phyloP scores from a whole-genome alignment of 2,888 invertebrate species.

The Anarsia innoxiella region DNA sequence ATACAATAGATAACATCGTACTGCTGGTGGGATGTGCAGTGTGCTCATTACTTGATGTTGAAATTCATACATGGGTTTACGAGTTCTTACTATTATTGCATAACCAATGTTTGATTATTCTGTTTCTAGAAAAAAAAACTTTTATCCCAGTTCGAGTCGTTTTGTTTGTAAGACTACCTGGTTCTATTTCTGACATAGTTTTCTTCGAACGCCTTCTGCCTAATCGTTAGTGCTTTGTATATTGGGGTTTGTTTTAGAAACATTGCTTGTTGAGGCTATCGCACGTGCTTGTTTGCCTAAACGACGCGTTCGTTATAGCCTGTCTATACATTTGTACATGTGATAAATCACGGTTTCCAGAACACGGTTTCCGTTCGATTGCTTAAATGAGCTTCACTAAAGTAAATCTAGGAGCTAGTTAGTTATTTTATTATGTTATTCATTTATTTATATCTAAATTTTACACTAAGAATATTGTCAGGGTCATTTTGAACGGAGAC shows the following conservation, averaged over 20 bases:
- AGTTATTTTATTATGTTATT: no score
- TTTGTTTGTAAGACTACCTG: no score
- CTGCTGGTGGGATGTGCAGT: slow-evolving; percentile 14
- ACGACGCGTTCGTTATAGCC: slow-evolving; percentile 37
- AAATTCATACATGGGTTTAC: slow-evolving; percentile 5
- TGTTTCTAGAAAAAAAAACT: no score
- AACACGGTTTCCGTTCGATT: neutral
- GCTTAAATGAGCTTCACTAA: no score
- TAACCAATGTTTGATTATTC: no score
- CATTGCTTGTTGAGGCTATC: slow-evolving; percentile 45
- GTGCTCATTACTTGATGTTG: slow-evolving; percentile 11
- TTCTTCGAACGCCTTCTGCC: slow-evolving; percentile 35
- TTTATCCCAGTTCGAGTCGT: no score
- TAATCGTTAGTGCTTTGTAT: slow-evolving; percentile 39
- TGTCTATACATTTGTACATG: slow-evolving; percentile 25
- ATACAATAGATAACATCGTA: slow-evolving; percentile 17
- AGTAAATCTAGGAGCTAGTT: no score
- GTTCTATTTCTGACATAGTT: slow-evolving; percentile 32
- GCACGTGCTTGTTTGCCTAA: slow-evolving; percentile 65
- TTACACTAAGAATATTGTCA: no score
- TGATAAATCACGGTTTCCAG: slow-evolving; percentile 26
- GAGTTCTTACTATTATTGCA: neutral
- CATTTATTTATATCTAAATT: no score
- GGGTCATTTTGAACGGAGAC: no score
- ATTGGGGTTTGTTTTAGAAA: slow-evolving; percentile 61